Evolutionary conservation across 2,113 vertebrate species (phyloP), one percentile per base, ranked within the genome.

Genomic region (Oenanthe melanoleuca): DNA sequence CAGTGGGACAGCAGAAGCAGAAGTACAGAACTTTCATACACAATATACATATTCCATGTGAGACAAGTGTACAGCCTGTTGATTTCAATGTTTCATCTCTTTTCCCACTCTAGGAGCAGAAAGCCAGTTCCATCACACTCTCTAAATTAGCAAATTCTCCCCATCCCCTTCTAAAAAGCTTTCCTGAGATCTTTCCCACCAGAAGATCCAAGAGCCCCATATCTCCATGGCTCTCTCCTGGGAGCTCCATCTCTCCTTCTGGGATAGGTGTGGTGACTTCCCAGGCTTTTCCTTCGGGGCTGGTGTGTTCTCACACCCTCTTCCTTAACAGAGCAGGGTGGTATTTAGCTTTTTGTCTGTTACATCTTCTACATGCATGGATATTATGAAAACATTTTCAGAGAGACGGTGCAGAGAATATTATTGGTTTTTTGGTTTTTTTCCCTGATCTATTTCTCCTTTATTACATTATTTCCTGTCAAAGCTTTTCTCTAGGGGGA

Each of bases 31-130:
- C 57, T 80, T 55, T 12, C 7, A 33, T n/a, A 23, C 21, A 12
- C 25, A 33, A 10, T 3, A 17, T 0, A 0, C 10, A 1, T 14
- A 6, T 21, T 18, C 34, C 5, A 14, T 2, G 9, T 0, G 5
- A 67, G 34, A 42, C 61, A 34, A 49, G 53, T 21, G 44, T 44
- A 59, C 52, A 59, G 25, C 11, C 16, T 31, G 24, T 29, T 50
- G 31, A 52, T 60, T 14, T 40, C 24, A 23, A 15, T 60, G 44
- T 23, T 70, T 29, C 45, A 12, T 19, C 29, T 50, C 34, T 59
- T 55, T 29, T 59, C 20, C 20, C 38, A 16, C 15, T 42, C 55
- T 16, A 40, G 29, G 82, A 52, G 64, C 24, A 73, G 45, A 77
- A 75, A 29, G 29, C 23, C 6, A 73, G 11, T 12, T 52, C 55